Conservation (phyloP, 2,888 invertebrate species). For the Drosophila falleni region DNA sequence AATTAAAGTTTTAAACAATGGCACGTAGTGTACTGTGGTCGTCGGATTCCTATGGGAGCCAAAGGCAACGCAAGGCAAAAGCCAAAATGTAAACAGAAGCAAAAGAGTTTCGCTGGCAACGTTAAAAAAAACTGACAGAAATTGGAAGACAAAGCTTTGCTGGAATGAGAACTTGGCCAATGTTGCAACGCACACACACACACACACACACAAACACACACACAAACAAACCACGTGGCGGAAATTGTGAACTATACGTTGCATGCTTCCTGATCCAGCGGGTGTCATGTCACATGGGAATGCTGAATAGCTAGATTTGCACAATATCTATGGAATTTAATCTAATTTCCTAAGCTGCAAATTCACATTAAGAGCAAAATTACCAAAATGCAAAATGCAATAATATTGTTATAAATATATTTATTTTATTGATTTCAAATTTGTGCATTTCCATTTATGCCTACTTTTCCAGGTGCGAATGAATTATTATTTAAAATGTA, state of each 20-base stretch:
- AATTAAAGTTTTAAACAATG: constrained; percentile 66
- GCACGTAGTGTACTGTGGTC: constrained; percentile 32
- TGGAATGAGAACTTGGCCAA: constrained; percentile 7
- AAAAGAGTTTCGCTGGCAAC: constrained; percentile 38
- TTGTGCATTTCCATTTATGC: too few species aligned
- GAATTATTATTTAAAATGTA: too few species aligned
- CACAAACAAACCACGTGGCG: constrained; percentile 22
- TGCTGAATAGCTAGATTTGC: not conserved
- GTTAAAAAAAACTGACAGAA: constrained; percentile 34
- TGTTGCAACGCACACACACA: constrained; percentile 25
- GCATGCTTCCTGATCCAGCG: constrained; percentile 17
- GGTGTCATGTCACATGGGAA: constrained; percentile 26
- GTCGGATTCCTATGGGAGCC: constrained; percentile 9
- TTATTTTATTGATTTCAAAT: too few species aligned
- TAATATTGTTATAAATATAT: not conserved
- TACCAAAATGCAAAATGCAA: too few species aligned
- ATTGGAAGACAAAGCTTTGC: constrained; percentile 50
- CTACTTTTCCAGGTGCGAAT: too few species aligned
- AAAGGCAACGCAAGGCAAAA: constrained; percentile 31
- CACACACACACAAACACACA: constrained; percentile 17
- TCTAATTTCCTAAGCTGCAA: too few species aligned
- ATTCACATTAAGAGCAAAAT: too few species aligned
- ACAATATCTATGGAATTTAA: not conserved
- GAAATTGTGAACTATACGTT: constrained; percentile 27
- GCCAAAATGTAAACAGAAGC: constrained; percentile 46